Conservation (phyloP, 2,113 vertebrate genomes). For the Rhagologus leucostigma region DNA sequence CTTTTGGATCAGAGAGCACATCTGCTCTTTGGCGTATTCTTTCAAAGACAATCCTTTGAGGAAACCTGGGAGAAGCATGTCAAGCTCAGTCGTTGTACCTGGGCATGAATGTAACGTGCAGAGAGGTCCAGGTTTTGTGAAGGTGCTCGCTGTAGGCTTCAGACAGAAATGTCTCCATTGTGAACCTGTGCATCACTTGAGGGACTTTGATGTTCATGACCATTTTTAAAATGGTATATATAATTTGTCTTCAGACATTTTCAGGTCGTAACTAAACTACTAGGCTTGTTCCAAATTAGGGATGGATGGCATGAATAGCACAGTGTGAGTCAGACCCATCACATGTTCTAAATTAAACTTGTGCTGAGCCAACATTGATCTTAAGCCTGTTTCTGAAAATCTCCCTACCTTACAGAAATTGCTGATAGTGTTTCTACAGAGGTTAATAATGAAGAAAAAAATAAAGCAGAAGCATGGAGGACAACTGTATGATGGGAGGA, state of each 20-base stretch:
- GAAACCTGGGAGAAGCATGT: background rate
- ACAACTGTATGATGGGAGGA: background rate
- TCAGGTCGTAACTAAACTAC: background rate
- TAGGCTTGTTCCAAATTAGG: background rate
- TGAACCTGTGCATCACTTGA: background rate
- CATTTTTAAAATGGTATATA: background rate
- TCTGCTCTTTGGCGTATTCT: background rate
- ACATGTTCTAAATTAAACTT: constrained; percentile 38
- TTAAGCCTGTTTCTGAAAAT: background rate
- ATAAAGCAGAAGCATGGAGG: background rate
- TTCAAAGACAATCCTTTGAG: background rate
- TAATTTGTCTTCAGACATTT: constrained; percentile 33
- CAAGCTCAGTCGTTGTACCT: background rate
- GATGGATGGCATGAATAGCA: background rate
- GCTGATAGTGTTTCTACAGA: background rate
- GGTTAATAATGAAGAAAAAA: background rate
- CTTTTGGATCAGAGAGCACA: background rate
- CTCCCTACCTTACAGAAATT: background rate
- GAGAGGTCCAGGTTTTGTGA: background rate
- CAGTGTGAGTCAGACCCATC: constrained; percentile 12
- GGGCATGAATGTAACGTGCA: background rate
- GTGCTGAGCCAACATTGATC: background rate
- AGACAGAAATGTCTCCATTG: background rate
- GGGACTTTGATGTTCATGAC: background rate
- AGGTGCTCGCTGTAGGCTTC: background rate